Base-by-base conservation (phyloP, 1,140 invertebrate genomes). In the Zaprionus lachaisei region DNA sequence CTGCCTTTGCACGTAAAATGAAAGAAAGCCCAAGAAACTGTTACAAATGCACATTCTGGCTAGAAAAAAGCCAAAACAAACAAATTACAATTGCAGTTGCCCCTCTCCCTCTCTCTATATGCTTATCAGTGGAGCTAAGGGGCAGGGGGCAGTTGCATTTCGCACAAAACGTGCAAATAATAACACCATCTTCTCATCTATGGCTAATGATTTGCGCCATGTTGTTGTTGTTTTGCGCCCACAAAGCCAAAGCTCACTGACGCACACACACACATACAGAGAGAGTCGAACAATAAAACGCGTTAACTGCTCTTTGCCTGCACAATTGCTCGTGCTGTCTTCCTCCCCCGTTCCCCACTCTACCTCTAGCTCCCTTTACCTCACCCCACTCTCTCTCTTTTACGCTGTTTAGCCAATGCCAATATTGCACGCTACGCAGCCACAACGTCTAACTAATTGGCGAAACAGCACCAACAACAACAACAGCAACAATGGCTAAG, bases 301-400 rank as follows among this genome's bases (percentile, higher is more conserved):
- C 85, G 85, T 90, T 89, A 90, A 89, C 85, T 90, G 81, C 79
- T 90, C 79, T 74, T 89, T 82, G 73, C 69, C 57, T 79, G 72
- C 72, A 34, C 86, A 78, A 72, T 89, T 89, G 84, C 31, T 11
- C 9, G 9, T 11, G 31, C 31, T 34, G 31, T 2, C 31, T 11
- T 34, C 31, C 31, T 11, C 9, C 9, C 7, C 31, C 31, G 0
- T 11, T 34, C 9, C 31, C 2, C 9, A 34, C 31, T 34, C 9
- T 28, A 28, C 26, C 26, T 6, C 6, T 28, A 28, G 1, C 26
- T 7, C 26, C 5, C 1, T 28, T 80, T 83, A 80, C 83, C 78
- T 83, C 62, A 7, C 1, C 26, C 26, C 26, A 28, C 26, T 1
- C 6, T 20, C 14, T 17, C 34, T 31, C 9, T 11, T 9, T 17